These are phyloP conservation scores for Meloidogyne floridensis DNA, from an alignment of 1,140 invertebrate genomes.

Conservation along the genomic window DNA sequence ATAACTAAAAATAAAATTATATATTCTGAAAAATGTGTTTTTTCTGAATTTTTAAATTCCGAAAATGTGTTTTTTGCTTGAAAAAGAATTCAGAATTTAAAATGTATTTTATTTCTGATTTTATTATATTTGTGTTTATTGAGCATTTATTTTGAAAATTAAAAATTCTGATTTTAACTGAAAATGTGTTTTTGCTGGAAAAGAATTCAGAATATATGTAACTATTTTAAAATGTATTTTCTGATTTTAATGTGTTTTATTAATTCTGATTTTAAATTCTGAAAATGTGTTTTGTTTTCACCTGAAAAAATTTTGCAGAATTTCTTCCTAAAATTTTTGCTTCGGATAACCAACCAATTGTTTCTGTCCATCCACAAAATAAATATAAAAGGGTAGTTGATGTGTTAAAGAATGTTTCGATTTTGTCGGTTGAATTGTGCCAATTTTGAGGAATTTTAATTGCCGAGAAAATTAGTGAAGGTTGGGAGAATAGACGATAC, in stretches of 20 bases:
- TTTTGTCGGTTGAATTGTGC: neutral
- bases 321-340: slow-evolving; percentile 5
- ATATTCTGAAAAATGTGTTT: neutral
- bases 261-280: neutral
- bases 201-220: neutral
- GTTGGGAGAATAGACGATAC: slow-evolving; percentile 25
- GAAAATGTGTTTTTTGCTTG: neutral
- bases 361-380: slow-evolving; percentile 11
- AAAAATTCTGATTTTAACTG: neutral
- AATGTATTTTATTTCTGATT: too few species aligned
- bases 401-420: neutral
- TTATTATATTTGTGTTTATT: neutral
- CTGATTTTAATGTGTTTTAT: neutral
- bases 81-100: too few species aligned
- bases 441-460: slow-evolving; percentile 14
- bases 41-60: neutral
- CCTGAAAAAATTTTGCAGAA: neutral
- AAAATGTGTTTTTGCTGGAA: neutral
- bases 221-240: neutral
- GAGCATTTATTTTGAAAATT: neutral
- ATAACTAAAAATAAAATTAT: neutral
- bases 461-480: slow-evolving; percentile 12
- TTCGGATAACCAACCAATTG: slow-evolving; percentile 17
- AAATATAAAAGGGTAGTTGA: neutral
- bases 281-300: neutral